Percentiles rank a stretch among this genome's conserved stretches.
These are phyloP conservation scores for Pseudopodoces humilis DNA, from an alignment of 2,113 vertebrate genomes.

Conservation along the genomic window DNA sequence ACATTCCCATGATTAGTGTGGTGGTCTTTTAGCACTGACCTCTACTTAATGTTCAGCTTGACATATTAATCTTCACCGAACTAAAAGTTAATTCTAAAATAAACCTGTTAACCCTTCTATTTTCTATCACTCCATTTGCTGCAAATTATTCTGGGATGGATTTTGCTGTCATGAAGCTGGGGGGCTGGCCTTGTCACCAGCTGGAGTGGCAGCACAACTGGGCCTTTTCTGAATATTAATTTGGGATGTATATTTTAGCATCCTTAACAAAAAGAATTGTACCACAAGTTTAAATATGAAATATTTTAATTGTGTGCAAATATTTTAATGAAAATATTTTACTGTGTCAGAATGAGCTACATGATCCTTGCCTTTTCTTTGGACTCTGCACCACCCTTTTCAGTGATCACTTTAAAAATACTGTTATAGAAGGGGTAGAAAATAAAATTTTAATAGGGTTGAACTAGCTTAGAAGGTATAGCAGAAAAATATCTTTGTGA, in stretches of 20 bases:
- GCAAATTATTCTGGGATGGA: background rate
- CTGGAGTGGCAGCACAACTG: background rate
- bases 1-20: constrained; percentile 45
- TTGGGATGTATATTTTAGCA: background rate
- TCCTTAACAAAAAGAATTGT: background rate
- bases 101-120: constrained; percentile 38
- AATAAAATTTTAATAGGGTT: background rate
- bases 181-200: background rate
- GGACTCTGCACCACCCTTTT: background rate
- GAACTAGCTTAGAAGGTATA: background rate
- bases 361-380: background rate
- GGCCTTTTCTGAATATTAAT: background rate
- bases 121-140: background rate
- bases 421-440: background rate
- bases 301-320: background rate
- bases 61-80: background rate
- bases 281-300: background rate
- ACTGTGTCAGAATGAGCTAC: background rate
- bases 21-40: constrained; percentile 50
- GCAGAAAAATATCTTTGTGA: background rate
- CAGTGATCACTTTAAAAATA: background rate
- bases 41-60: constrained; percentile 38
- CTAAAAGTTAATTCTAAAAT: constrained; percentile 62
- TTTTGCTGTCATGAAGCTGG: background rate
- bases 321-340: background rate